A percentile compares a stretch with the other conserved stretches of the same genome.
Conservation (phyloP, 1,140 invertebrate genomes). For the Penaeus indicus region DNA sequence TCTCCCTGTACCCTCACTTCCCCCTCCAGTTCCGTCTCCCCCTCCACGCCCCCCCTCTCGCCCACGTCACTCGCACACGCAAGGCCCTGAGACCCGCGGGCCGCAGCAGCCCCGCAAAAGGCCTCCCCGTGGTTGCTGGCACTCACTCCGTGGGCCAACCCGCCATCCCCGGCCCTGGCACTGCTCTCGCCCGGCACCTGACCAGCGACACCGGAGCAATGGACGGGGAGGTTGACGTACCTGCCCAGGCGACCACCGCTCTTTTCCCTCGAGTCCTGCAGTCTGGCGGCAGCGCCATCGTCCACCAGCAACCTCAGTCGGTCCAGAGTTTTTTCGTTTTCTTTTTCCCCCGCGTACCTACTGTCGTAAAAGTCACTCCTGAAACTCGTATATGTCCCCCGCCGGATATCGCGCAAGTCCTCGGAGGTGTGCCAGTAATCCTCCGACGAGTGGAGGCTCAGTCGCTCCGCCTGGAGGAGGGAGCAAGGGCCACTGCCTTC, state of each 20-base stretch:
- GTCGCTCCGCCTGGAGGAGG: conserved; percentile 24
- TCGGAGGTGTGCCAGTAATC: conserved; percentile 9
- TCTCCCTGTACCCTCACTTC: conserved; percentile 18
- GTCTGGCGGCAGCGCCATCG: not conserved
- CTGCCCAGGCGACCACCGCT: not conserved
- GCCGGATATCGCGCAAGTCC: not conserved
- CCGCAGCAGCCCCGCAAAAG: too few species aligned
- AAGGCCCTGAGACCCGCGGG: not conserved
- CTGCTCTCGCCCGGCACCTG: too few species aligned
- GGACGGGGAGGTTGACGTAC: not conserved
- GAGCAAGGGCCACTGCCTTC: conserved; percentile 1
- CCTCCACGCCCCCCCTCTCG: not conserved
- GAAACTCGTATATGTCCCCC: not conserved
- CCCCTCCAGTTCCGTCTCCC: not conserved
- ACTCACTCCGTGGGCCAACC: too few species aligned
- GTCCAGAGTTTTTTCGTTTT: not conserved
- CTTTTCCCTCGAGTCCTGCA: not conserved
- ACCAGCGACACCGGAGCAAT: too few species aligned
- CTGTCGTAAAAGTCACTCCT: not conserved
- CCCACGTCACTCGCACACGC: not conserved
- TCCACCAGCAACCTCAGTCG: not conserved
- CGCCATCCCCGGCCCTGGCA: too few species aligned
- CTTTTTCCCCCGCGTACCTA: not conserved
- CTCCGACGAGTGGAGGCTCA: conserved; percentile 14
- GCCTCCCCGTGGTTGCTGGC: too few species aligned